These are phyloP conservation scores for Anoplius nigerrimus DNA, from an alignment of 2,888 invertebrate genomes.

Conservation along the genomic window DNA sequence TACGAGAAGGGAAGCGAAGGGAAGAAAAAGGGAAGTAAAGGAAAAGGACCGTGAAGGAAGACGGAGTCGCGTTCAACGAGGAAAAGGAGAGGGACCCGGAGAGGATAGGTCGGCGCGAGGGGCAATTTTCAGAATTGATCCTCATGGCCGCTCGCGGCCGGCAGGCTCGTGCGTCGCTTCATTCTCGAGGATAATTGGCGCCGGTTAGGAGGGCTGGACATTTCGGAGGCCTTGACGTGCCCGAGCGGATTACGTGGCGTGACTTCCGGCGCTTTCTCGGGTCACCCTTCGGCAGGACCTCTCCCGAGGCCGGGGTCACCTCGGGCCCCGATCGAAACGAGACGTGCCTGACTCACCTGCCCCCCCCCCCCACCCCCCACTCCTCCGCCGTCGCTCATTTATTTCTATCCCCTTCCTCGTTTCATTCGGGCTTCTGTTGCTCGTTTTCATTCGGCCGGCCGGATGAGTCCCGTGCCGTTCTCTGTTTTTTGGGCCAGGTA, in stretches of 20 bases:
- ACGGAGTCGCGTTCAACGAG: background rate
- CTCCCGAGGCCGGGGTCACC: constrained; percentile 29
- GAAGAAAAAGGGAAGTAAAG: no score
- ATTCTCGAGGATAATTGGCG: constrained; percentile 40
- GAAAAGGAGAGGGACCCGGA: no score
- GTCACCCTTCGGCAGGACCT: constrained; percentile 34
- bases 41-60: background rate
- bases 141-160: constrained; percentile 29
- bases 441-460: no score
- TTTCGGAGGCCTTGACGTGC: constrained; percentile 56
- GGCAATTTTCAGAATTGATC: constrained; percentile 37
- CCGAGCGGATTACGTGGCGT: constrained; percentile 49
- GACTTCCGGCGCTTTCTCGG: constrained; percentile 55
- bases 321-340: constrained; percentile 28
- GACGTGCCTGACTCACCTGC: constrained; percentile 19
- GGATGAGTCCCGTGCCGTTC: no score
- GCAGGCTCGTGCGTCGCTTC: background rate
- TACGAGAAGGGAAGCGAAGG: no score
- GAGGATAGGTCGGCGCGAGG: constrained; percentile 1
- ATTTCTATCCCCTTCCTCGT: no score
- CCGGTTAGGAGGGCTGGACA: constrained; percentile 30
- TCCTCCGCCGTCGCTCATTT: background rate
- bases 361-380: constrained; percentile 10
- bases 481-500: no score
- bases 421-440: no score